phyloP scores from a whole-genome alignment of 2,113 vertebrate species.

The Protomyctophum bolini region DNA sequence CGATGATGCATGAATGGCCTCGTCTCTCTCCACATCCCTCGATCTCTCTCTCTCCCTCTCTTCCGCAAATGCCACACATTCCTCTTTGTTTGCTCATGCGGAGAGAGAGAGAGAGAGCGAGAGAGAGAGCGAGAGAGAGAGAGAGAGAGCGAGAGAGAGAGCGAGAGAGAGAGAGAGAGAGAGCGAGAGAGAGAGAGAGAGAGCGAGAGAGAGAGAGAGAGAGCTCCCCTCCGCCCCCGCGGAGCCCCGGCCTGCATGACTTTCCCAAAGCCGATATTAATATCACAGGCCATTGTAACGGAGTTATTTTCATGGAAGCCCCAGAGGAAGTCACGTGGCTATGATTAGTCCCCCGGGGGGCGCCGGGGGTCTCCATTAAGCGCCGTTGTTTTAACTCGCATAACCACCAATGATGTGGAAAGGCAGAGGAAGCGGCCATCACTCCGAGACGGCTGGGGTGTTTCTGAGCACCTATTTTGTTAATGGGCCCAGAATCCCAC shows the following conservation, averaged over 20 bases:
- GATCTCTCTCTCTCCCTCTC: constrained; percentile 56
- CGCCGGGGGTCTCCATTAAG: constrained; percentile 87
- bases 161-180: constrained; percentile 30
- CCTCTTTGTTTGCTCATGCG: constrained; percentile 86
- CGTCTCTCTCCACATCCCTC: not conserved
- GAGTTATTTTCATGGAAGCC: constrained; percentile 98
- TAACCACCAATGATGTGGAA: constrained; percentile 95
- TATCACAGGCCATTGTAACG: constrained; percentile 99
- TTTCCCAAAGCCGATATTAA: constrained; percentile 99
- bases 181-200: constrained; percentile 39
- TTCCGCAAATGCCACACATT: constrained; percentile 87
- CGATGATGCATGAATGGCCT: constrained; percentile 2
- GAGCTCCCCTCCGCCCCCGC: constrained; percentile 75
- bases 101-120: constrained; percentile 38
- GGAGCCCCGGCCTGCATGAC: constrained; percentile 80
- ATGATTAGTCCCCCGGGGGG: constrained; percentile 92
- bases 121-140: constrained; percentile 41
- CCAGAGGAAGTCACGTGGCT: constrained; percentile 96
- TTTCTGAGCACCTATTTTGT: constrained; percentile 84
- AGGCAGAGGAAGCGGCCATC: constrained; percentile 91
- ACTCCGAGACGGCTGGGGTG: constrained; percentile 79
- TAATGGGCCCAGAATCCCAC: constrained; percentile 81
- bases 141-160: no score
- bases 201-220: no score
- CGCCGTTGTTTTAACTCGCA: constrained; percentile 92